These are phyloP conservation scores for Neotoma lepida DNA, from an alignment of 2,113 vertebrate species.

Conservation along the genomic window DNA sequence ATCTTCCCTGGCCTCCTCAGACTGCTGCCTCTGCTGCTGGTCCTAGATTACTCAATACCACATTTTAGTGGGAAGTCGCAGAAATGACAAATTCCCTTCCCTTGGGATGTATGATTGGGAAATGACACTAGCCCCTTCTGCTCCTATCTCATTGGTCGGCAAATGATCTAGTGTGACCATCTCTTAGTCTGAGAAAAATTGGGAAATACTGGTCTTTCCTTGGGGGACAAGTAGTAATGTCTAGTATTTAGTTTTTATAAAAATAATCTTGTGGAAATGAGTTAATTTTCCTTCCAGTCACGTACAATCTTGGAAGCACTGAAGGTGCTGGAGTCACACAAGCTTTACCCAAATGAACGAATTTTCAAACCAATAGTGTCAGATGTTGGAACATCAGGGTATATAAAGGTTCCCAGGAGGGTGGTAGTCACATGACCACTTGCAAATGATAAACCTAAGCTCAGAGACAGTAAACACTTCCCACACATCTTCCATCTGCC, in stretches of 20 bases:
- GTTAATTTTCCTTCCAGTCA: neutral
- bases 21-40: neutral
- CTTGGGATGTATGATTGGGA: neutral
- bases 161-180: neutral
- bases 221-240: neutral
- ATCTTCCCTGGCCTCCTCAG: neutral
- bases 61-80: neutral
- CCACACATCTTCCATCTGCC: no score
- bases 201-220: neutral
- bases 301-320: neutral
- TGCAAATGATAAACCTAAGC: neutral
- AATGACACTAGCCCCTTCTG: neutral
- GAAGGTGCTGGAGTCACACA: neutral
- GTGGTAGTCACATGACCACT: neutral
- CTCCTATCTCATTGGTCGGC: neutral
- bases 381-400: neutral
- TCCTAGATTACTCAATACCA: no score
- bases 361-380: neutral
- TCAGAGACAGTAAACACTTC: neutral
- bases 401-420: neutral
- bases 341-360: neutral
- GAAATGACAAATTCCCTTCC: neutral
- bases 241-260: neutral
- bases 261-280: conserved; percentile 23
- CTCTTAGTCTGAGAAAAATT: neutral